These are phyloP conservation scores for Halictus quadricinctus DNA, from an alignment of 2,888 invertebrate genomes.

Conservation along the genomic window DNA sequence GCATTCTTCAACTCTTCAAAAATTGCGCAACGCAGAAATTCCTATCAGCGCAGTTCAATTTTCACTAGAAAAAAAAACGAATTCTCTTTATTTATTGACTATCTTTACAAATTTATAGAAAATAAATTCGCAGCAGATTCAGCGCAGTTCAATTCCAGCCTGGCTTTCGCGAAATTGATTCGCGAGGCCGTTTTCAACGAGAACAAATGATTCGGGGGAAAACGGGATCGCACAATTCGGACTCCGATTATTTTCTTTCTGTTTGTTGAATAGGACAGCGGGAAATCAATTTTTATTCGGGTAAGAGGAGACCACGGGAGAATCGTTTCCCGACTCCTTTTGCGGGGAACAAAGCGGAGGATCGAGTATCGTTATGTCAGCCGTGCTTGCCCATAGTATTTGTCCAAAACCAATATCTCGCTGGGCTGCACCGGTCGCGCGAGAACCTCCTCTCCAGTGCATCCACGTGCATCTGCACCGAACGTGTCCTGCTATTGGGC, in stretches of 20 bases:
- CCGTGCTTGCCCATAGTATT: constrained; percentile 41
- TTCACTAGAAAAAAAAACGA: not conserved
- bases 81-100: not conserved
- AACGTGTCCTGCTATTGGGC: constrained; percentile 63
- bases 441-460: constrained; percentile 57
- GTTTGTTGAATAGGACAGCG: not conserved
- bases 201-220: not conserved
- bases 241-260: not conserved
- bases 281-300: not conserved
- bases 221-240: not conserved
- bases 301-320: not conserved
- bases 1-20: not conserved
- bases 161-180: not conserved
- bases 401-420: constrained; percentile 59
- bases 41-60: not conserved
- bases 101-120: not conserved
- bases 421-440: constrained; percentile 22
- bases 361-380: constrained; percentile 41
- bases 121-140: not conserved
- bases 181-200: not conserved
- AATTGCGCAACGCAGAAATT: not conserved
- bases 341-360: not conserved
- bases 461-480: constrained; percentile 61
- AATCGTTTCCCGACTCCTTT: constrained; percentile 14
- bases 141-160: not conserved